Evolutionary conservation across 2,888 invertebrate genomes (phyloP), one percentile per base, ranked within the genome.

Genomic region (Drosophila kokeensis): DNA sequence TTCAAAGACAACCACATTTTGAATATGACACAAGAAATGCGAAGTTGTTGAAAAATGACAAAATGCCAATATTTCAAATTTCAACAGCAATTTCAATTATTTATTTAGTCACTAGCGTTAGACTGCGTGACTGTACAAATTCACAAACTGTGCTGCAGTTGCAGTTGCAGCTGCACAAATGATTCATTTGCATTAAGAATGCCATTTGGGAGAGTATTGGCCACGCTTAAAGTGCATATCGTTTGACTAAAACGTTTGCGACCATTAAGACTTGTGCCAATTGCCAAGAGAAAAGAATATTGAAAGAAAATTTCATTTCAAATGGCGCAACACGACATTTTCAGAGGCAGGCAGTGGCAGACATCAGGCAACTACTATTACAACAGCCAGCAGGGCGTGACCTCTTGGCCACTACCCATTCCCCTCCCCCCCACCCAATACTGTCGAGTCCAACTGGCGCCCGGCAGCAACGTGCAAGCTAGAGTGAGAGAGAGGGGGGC

Each of bases 301-400:
- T 78, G 71, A 74, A 73, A 83, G 81, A 86, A 81, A 81, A 84
- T 86, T 87, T 87, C 82, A 86, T 89, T 88, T 88, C 81, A 83
- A 88, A 82, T 89, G 79, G 82, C 79, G 83, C 76, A 75, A 71
- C 66, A 72, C 63, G 73, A 75, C 86, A 84, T 75, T 85, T 75
- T 72, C 63, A 21, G 24, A 11, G 34, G 21, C 21, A 36, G 24
- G 15, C 13, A 2, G 34, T 48, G 73, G 66, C 72, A 75, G 76
- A 24, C 67, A 45, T 58, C 49, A 68, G 48, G 34, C 72, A 69
- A 36, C 57, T 30, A 49, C 55, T 38, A 73, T 57, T 70, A 42
- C 52, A 49, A 36, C 34, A 58, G 59, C 48, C 53, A 57, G 21
- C 32, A 57, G 62, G 73, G 76, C 76, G 66, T 76, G 71, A 76